Conservation (phyloP, 2,888 invertebrate genomes). For the Actias luna region DNA sequence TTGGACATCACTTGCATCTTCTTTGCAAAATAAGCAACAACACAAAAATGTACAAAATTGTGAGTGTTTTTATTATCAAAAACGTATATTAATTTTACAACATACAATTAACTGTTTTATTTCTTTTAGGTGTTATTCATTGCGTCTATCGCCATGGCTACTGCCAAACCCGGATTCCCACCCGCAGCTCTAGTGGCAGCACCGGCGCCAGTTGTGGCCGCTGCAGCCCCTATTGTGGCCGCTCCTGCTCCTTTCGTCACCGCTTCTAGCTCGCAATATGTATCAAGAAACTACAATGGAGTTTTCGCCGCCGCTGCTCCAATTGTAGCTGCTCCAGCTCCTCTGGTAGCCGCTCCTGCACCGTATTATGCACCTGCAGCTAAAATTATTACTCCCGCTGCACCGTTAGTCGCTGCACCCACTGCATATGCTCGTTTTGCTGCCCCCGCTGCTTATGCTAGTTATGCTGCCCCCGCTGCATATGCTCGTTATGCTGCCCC, state of each 20-base stretch:
- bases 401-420: slow-evolving; percentile 40
- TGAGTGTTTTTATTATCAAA: slow-evolving; percentile 39
- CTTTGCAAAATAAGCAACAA: slow-evolving; percentile 54
- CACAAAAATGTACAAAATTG: slow-evolving; percentile 67
- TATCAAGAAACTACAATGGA: slow-evolving; percentile 40
- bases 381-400: slow-evolving; percentile 33
- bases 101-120: slow-evolving; percentile 6
- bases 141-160: slow-evolving; percentile 56
- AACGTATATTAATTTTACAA: neutral
- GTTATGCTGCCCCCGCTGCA: slow-evolving; percentile 45
- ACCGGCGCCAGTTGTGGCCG: slow-evolving; percentile 70
- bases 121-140: slow-evolving; percentile 61
- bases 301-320: slow-evolving; percentile 73
- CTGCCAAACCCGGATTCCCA: slow-evolving; percentile 58
- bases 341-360: slow-evolving; percentile 42
- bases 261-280: slow-evolving; percentile 54
- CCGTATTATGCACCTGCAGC: slow-evolving; percentile 37
- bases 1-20: slow-evolving; percentile 62
- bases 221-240: slow-evolving; percentile 67
- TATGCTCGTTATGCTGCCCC: slow-evolving; percentile 42
- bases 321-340: slow-evolving; percentile 56
- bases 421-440: slow-evolving; percentile 40
- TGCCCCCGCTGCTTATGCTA: slow-evolving; percentile 45
- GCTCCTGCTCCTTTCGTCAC: slow-evolving; percentile 56
- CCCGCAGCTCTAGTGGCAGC: slow-evolving; percentile 53